phyloP scores from a whole-genome alignment of 1,140 invertebrate genomes.

The Scaptomyza pallida region DNA sequence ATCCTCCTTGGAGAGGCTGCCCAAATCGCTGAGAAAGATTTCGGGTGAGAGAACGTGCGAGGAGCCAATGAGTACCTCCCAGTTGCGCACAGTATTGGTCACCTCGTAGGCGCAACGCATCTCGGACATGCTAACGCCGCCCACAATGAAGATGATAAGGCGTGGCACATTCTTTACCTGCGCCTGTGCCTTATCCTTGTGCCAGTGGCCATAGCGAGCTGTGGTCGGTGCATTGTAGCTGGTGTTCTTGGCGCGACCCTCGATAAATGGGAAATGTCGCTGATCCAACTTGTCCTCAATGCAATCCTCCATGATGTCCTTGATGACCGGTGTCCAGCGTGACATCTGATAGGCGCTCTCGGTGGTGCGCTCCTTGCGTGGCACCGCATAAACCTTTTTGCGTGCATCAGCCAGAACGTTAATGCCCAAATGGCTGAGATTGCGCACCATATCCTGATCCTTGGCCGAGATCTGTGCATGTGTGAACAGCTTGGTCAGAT shows the following conservation, averaged over 20 bases:
- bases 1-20: conserved; percentile 87
- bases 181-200: conserved; percentile 97
- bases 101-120: conserved; percentile 99
- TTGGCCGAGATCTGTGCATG: conserved; percentile 96
- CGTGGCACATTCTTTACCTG: conserved; percentile 98
- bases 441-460: conserved; percentile 98
- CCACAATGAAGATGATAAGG: conserved; percentile 97
- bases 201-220: conserved; percentile 99
- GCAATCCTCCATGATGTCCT: conserved; percentile 98
- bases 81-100: conserved; percentile 97
- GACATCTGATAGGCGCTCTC: conserved; percentile 99
- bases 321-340: conserved; percentile 98
- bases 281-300: conserved; percentile 99
- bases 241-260: conserved; percentile 93
- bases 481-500: conserved; percentile 97
- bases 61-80: conserved; percentile 99
- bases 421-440: conserved; percentile 96
- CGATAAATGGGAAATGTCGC: conserved; percentile 98
- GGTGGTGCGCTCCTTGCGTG: conserved; percentile 97
- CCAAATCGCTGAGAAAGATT: conserved; percentile 95
- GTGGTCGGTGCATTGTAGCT: conserved; percentile 96
- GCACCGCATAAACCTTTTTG: conserved; percentile 93
- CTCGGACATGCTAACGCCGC: conserved; percentile 98
- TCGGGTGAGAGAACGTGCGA: conserved; percentile 98
- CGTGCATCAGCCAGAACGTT: conserved; percentile 96